Evolutionary conservation across 2,113 vertebrate species (phyloP).

Genomic region (Ameiurus melas): DNA sequence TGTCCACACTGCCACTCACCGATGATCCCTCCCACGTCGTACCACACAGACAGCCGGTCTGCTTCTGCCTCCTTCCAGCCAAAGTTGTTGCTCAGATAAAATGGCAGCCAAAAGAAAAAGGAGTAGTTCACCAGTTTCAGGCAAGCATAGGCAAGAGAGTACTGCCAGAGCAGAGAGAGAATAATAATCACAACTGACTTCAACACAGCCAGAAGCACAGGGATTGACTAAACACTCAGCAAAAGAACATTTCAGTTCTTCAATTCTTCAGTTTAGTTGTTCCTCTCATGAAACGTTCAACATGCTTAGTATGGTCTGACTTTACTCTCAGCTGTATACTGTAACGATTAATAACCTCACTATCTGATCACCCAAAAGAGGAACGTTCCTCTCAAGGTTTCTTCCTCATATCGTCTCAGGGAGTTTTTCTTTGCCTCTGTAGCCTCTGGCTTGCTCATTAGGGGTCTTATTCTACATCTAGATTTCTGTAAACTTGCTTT

Average conservation of each 20-base stretch:
- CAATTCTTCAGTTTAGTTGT: not conserved
- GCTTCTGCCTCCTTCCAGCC: constrained; percentile 91
- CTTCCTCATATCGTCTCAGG: not conserved
- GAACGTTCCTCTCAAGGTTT: not conserved
- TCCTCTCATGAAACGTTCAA: not conserved
- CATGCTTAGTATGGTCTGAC: too few species aligned
- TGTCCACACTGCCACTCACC: constrained; percentile 69
- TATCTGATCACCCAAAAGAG: not conserved
- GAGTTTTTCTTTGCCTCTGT: not conserved
- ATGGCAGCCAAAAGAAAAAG: constrained; percentile 98
- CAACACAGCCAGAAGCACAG: not conserved
- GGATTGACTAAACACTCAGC: not conserved
- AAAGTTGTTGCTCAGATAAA: constrained; percentile 94
- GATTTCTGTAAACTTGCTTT: not conserved
- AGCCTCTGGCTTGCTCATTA: not conserved
- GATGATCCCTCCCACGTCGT: constrained; percentile 93
- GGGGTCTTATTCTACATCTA: not conserved
- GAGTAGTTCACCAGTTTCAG: constrained; percentile 97
- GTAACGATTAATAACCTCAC: not conserved
- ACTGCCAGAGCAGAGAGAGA: constrained; percentile 68
- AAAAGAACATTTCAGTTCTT: not conserved
- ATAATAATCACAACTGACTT: not conserved
- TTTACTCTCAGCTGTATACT: not conserved
- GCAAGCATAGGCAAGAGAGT: constrained; percentile 92
- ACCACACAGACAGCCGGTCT: constrained; percentile 93